Evolutionary conservation across 2,113 vertebrate genomes (phyloP), one percentile per base, ranked within the genome.

Genomic region (Tichodroma muraria): DNA sequence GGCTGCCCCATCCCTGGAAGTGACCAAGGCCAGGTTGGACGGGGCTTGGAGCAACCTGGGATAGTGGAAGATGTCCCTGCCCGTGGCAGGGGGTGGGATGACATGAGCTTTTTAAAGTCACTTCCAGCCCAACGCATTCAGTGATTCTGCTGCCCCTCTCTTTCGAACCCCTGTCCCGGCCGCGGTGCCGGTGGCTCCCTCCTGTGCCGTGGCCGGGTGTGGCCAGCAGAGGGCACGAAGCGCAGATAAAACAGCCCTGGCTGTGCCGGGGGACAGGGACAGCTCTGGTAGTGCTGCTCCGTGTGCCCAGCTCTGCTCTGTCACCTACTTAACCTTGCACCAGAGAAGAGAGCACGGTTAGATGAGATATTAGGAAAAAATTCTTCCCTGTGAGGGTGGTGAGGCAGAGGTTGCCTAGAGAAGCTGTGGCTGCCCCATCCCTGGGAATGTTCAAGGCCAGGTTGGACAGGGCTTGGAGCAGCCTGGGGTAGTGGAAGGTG

Each of bases 301-400:
- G 2, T 23, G 9, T 47, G 77, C 50, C 69, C 23, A 3, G 13
- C 57, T 47, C 35, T 68, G 69, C 1, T 11, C 23, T 33, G 21
- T 23, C 10, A 0, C 31, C 25, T 47, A 0, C 28, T 31, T 35
- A 25, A n/a, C 59, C 27, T 6, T 15, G 30, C 3, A 7, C 82
- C 71, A 9, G 19, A 13, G 23, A 45, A 7, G 23, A 68, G 59
- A 8, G 8, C 53, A 60, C 7, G 2, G 13, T 18, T 4, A 24
- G 4, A 15, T 57, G 38, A 45, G 8, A 23, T 25, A 2, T 6
- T 35, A 4, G 40, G n/a, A 12, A 18, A 31, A 30, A 31, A 8
- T 6, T 40, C 17, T 75, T 76, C 47, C 17, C 25, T 61, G 6
- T 22, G 30, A n/a, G 28, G 11, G 0, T 13, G 25, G 27, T 0